A percentile compares a stretch with the other conserved stretches of the same genome.
Conservation (phyloP, 2,888 invertebrate genomes). For the Nymphalis c-album region DNA sequence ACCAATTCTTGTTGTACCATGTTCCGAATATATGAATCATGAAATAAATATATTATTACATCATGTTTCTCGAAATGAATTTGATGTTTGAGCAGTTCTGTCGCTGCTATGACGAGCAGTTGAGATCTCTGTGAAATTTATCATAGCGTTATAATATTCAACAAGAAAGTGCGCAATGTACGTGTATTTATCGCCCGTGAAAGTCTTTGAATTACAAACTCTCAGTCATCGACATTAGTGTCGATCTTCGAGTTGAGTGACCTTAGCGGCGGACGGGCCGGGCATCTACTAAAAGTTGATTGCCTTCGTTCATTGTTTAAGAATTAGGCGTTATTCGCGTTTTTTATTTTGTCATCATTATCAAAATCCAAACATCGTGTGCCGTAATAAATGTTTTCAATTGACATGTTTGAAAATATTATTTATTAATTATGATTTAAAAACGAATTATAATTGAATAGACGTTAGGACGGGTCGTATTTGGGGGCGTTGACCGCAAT, state of each 20-base stretch:
- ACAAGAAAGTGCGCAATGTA: constrained; percentile 31
- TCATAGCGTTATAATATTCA: constrained; percentile 20
- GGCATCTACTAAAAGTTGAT: constrained; percentile 48
- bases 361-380: background rate
- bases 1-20: too few relatives aligned
- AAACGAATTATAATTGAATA: constrained; percentile 36
- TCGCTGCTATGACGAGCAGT: background rate
- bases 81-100: too few relatives aligned
- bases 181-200: constrained; percentile 41
- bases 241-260: constrained; percentile 54
- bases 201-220: constrained; percentile 48
- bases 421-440: constrained; percentile 29
- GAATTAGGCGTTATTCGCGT: constrained; percentile 34
- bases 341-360: constrained; percentile 12
- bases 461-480: constrained; percentile 53
- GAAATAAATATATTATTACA: too few relatives aligned
- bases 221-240: constrained; percentile 50
- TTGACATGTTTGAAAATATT: constrained; percentile 5
- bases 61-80: too few relatives aligned
- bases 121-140: background rate
- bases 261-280: constrained; percentile 49
- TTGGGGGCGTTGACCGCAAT: constrained; percentile 78
- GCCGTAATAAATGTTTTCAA: too few relatives aligned
- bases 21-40: too few relatives aligned
- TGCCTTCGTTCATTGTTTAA: constrained; percentile 47